Base-by-base conservation (phyloP, 2,113 vertebrate species). In the Siniperca chuatsi region DNA sequence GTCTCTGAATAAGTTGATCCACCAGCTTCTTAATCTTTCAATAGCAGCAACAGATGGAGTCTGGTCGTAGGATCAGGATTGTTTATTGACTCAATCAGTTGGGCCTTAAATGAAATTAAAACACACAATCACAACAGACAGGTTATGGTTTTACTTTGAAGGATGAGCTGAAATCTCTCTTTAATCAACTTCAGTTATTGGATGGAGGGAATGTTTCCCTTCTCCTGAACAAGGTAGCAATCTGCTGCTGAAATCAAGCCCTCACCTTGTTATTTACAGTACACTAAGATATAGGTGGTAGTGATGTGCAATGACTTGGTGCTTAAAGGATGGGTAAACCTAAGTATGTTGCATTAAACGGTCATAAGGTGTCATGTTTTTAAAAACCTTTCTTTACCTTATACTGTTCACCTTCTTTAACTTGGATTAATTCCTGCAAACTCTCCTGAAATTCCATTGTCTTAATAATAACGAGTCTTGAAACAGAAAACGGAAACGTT, bases 1-100 rank as follows among this genome's bases (percentile, higher is more conserved):
- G 18, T 37, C 25, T 75, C 23, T 66, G 6, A 25, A 46, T 16
- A 25, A 40, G 18, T 58, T 54, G 46, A 70, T 83, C 50, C 57
- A 68, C 29, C 16, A 61, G 74, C 73, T 40, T 62, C 71, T 35
- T 79, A 84, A 87, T 77, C 73, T 67, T 52, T 78, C 67, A 81
- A 71, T 67, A 57, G 65, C 78, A 78, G 48, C 76, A 71, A 13
- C 89, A 93, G 86, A 87, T 90, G 89, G 86, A 83, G 23, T 68
- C 57, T 85, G 75, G 40, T 18, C 0, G n/a, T 2, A 46, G 58
- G 88, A 89, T 88, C 77, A 83, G 54, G 23, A 7, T 21, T 67
- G 20, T 66, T 68, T 68, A 29, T 65, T 35, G 18, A 33, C 48
- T 13, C 15, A 4, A 25, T 78, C 64, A 75, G n/a, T 23, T 25